A percentile compares a stretch with the other conserved stretches of the same genome.
Conservation (phyloP, 2,113 vertebrate species). For the Sprattus sprattus region DNA sequence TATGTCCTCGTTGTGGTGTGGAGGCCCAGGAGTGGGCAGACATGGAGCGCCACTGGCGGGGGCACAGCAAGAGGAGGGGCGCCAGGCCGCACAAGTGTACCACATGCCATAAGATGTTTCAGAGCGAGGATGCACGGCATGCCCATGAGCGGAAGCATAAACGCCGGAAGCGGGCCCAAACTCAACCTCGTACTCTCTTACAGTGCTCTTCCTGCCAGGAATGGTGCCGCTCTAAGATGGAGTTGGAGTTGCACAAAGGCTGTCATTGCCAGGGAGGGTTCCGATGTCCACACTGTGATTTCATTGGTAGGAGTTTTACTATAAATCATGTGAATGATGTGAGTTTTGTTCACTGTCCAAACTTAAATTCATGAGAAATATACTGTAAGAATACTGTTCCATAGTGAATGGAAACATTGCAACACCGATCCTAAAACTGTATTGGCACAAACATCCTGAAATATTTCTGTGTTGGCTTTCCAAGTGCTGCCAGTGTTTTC, state of each 20-base stretch:
- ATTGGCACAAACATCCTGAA: background rate
- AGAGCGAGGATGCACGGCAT: constrained; percentile 43
- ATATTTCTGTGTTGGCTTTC: too few relatives aligned
- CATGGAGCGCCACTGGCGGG: constrained; percentile 61
- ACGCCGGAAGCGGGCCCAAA: constrained; percentile 3
- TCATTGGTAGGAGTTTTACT: constrained; percentile 51
- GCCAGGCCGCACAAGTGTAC: constrained; percentile 43
- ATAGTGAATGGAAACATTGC: background rate
- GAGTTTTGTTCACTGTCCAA: background rate
- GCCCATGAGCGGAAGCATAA: constrained; percentile 37
- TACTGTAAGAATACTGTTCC: background rate
- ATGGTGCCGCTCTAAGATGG: constrained; percentile 41
- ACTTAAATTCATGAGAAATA: background rate
- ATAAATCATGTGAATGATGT: background rate
- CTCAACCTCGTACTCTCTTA: background rate
- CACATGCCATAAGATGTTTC: constrained; percentile 42
- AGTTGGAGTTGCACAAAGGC: constrained; percentile 43
- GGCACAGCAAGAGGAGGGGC: constrained; percentile 29
- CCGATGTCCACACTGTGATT: constrained; percentile 43
- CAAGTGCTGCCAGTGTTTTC: too few relatives aligned
- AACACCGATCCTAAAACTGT: background rate
- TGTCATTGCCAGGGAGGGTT: constrained; percentile 40
- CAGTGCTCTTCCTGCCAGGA: constrained; percentile 36
- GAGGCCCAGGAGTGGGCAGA: constrained; percentile 48
- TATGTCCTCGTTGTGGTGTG: constrained; percentile 53